phyloP scores from a whole-genome alignment of 1,140 invertebrate genomes.

The Rhopalosiphum padi region DNA sequence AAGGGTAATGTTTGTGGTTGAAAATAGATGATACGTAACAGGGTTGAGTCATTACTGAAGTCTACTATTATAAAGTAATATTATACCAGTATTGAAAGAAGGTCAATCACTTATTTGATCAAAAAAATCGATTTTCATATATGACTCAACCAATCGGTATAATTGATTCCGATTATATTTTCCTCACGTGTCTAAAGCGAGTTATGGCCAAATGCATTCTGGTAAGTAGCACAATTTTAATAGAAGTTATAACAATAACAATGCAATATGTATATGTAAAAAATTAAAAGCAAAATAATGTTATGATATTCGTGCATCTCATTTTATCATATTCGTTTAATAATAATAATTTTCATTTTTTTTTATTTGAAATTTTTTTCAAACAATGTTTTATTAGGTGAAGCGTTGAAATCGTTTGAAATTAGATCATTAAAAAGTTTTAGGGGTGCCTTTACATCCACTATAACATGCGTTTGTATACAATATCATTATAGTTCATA shows the following conservation, averaged over 20 bases:
- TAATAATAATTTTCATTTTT: background rate
- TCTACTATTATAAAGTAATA: background rate
- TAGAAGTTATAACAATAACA: conserved; percentile 5
- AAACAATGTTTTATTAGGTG: background rate
- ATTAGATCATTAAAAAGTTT: background rate
- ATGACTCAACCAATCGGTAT: conserved; percentile 23
- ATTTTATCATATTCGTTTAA: background rate
- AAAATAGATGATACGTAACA: conserved; percentile 30
- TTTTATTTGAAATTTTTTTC: background rate
- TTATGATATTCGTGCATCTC: background rate
- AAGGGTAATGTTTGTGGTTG: background rate
- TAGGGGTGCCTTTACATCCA: background rate
- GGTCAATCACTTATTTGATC: conserved; percentile 23
- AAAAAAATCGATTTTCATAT: conserved; percentile 25
- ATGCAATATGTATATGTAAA: background rate
- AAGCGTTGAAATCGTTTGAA: background rate
- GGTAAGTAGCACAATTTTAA: background rate
- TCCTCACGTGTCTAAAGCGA: background rate
- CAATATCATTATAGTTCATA: background rate
- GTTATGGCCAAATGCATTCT: background rate
- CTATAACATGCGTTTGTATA: background rate
- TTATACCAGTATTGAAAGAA: background rate
- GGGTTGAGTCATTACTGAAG: conserved; percentile 33
- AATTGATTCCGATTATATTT: background rate
- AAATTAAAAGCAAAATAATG: background rate